A percentile compares a stretch with the other conserved stretches of the same genome.
phyloP scores from a whole-genome alignment of 2,113 vertebrate genomes.

The Centropristis striata region DNA sequence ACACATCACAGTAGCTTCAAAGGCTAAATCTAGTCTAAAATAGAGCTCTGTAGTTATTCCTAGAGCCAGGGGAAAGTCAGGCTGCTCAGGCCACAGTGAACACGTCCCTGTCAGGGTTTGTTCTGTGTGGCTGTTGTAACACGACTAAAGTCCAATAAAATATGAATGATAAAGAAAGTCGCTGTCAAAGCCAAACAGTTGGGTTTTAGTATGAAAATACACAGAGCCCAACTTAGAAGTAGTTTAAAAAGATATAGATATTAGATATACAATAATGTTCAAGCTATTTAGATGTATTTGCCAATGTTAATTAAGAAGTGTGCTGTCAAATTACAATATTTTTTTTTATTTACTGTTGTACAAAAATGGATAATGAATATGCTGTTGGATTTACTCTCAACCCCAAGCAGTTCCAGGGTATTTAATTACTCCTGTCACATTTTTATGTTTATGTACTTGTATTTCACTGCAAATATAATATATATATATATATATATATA shows the following conservation, averaged over 20 bases:
- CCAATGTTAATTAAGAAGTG: background rate
- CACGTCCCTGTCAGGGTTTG: slow-evolving; percentile 9
- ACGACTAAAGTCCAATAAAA: background rate
- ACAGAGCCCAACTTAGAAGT: background rate
- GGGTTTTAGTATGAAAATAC: background rate
- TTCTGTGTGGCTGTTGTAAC: slow-evolving; percentile 2
- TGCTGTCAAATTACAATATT: background rate
- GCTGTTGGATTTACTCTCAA: background rate
- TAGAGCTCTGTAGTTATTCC: background rate
- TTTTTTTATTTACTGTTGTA: background rate
- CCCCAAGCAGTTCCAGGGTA: too few relatives aligned
- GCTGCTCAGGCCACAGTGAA: background rate
- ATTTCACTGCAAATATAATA: too few relatives aligned
- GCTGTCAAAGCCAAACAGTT: background rate
- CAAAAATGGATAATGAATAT: background rate
- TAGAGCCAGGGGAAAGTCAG: background rate
- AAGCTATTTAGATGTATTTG: background rate
- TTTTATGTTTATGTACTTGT: too few relatives aligned
- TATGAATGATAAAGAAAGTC: background rate
- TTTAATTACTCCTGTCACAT: too few relatives aligned
- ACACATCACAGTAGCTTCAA: background rate
- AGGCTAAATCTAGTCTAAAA: slow-evolving; percentile 8
- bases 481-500: too few relatives aligned
- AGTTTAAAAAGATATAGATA: background rate
- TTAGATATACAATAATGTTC: too few relatives aligned